phyloP scores from a whole-genome alignment of 2,888 invertebrate genomes.

The Coleophora deauratella region DNA sequence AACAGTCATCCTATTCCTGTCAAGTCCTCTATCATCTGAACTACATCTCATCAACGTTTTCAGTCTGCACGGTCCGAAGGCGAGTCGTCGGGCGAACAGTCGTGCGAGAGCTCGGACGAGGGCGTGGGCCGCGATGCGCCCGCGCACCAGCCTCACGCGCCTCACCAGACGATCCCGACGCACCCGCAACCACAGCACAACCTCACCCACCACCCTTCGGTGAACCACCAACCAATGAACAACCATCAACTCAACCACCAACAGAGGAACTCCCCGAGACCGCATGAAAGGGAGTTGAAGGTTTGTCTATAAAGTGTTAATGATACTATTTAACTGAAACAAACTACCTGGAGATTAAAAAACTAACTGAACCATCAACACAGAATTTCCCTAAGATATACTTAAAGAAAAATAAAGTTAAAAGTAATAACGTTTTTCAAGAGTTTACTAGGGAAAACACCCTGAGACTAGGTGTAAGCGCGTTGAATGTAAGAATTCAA shows the following conservation, averaged over 20 bases:
- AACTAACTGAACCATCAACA: too few relatives aligned
- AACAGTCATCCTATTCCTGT: not conserved
- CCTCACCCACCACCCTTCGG: constrained; percentile 38
- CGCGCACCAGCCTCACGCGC: constrained; percentile 24
- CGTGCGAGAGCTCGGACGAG: constrained; percentile 66
- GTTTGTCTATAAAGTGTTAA: too few relatives aligned
- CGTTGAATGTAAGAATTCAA: too few relatives aligned
- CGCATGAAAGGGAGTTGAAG: constrained; percentile 55
- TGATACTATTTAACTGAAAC: too few relatives aligned
- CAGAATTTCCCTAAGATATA: too few relatives aligned
- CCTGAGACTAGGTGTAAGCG: too few relatives aligned
- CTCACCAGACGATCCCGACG: constrained; percentile 27
- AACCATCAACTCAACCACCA: constrained; percentile 43
- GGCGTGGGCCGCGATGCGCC: constrained; percentile 62
- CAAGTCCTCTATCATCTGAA: not conserved
- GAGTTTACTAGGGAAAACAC: too few relatives aligned
- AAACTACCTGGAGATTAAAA: too few relatives aligned
- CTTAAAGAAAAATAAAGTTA: too few relatives aligned
- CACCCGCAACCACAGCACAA: constrained; percentile 30
- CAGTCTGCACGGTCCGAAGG: constrained; percentile 67
- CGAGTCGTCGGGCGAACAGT: constrained; percentile 63
- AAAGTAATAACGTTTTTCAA: too few relatives aligned
- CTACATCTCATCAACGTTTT: constrained; percentile 8
- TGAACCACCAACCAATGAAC: constrained; percentile 31
- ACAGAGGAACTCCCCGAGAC: constrained; percentile 55